Percentiles rank a stretch among this genome's conserved stretches.
phyloP scores from a whole-genome alignment of 2,113 vertebrate species.

The Sclerurus mexicanus region DNA sequence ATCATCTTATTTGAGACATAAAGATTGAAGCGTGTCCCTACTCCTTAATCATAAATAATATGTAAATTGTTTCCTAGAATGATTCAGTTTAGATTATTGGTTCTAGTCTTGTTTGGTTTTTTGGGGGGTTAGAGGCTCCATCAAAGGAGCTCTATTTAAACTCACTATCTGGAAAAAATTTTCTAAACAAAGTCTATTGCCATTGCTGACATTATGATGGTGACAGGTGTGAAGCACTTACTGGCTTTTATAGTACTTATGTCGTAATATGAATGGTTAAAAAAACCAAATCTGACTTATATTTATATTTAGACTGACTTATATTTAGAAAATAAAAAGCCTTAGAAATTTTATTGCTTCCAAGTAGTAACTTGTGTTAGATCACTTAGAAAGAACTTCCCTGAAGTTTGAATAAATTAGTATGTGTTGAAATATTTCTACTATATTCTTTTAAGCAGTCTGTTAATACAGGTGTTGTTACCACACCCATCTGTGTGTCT shows the following conservation, averaged over 20 bases:
- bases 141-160: neutral
- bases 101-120: neutral
- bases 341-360: neutral
- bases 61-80: neutral
- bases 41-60: neutral
- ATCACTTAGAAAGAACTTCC: neutral
- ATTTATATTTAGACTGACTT: no score
- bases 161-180: neutral
- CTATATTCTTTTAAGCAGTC: neutral
- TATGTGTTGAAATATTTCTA: neutral
- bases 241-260: neutral
- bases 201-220: neutral
- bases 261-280: neutral
- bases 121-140: neutral
- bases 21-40: neutral
- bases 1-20: neutral
- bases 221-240: slow-evolving; percentile 11
- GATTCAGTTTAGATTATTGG: neutral
- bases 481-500: neutral
- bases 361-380: neutral
- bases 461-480: slow-evolving; percentile 2
- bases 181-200: neutral
- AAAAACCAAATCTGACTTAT: neutral
- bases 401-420: slow-evolving; percentile 4
- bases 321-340: slow-evolving; percentile 25